Conservation (phyloP, 2,113 vertebrate species). For the Sarotherodon lohbergeri region DNA sequence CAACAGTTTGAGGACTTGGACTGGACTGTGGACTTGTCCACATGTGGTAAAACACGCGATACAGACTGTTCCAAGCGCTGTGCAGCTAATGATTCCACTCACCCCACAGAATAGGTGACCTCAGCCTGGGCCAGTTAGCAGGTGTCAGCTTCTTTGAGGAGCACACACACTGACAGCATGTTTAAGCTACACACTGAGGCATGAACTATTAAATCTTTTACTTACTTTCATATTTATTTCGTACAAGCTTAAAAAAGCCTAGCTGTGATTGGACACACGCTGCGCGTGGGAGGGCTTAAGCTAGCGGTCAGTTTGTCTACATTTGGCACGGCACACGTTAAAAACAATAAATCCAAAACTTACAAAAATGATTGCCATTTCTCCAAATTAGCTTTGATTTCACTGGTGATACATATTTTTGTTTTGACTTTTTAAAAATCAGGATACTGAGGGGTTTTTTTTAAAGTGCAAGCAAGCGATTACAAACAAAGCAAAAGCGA, state of each 20-base stretch:
- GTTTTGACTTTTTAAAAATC: not conserved
- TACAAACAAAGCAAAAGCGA: constrained; percentile 41
- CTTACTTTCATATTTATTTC: not conserved
- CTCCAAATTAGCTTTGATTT: not conserved
- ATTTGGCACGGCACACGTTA: constrained; percentile 29
- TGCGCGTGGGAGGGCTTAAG: not conserved
- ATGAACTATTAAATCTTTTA: not conserved
- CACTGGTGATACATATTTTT: not conserved
- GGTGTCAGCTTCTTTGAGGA: rapidly evolving
- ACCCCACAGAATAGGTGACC: not conserved
- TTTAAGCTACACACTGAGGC: rapidly evolving
- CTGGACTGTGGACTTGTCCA: not conserved
- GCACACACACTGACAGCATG: rapidly evolving
- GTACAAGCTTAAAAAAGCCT: rapidly evolving
- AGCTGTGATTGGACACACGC: not conserved
- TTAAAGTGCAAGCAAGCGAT: constrained; percentile 50
- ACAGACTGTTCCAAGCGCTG: not conserved
- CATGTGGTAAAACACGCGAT: rapidly evolving
- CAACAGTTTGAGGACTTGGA: not conserved
- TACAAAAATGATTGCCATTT: not conserved
- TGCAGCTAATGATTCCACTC: rapidly evolving
- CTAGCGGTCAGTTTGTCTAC: not conserved
- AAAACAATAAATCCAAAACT: not conserved
- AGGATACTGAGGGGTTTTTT: not conserved
- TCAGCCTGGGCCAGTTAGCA: not conserved